Conservation (phyloP, 23 tunicate genomes). For the Styela clava region DNA sequence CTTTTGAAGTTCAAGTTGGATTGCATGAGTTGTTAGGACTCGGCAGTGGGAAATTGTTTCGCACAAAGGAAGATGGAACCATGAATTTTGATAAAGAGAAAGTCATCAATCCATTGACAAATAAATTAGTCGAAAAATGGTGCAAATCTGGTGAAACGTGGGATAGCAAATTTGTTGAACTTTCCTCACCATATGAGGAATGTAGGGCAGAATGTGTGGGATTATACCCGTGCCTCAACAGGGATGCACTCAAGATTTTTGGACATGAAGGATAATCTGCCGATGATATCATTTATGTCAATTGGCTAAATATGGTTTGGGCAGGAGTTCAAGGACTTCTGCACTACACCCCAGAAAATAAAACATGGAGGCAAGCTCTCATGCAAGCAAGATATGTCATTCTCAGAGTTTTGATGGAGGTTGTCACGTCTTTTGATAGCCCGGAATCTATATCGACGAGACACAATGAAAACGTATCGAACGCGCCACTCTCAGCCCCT, state of each 20-base stretch:
- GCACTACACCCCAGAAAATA: slow-evolving; percentile 17
- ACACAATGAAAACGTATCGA: no score
- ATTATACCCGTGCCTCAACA: slow-evolving; percentile 12
- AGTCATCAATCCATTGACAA: slow-evolving; percentile 7
- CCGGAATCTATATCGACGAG: no score
- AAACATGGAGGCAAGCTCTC: slow-evolving; percentile 31
- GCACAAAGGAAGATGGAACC: slow-evolving; percentile 7
- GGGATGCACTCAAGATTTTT: slow-evolving; percentile 19
- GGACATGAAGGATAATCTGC: slow-evolving; percentile 22
- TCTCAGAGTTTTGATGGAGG: slow-evolving; percentile 24
- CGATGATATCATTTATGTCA: slow-evolving; percentile 24
- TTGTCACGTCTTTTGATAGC: no score
- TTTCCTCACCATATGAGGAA: slow-evolving; percentile 31
- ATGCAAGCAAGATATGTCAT: slow-evolving; percentile 36
- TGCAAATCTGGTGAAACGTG: slow-evolving; percentile 16
- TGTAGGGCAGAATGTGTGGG: slow-evolving; percentile 35
- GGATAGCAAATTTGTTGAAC: slow-evolving; percentile 20
- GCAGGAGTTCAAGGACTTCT: slow-evolving; percentile 32
- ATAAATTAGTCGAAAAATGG: slow-evolving; percentile 21
- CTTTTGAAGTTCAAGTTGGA: slow-evolving; percentile 33
- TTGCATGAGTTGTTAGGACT: slow-evolving; percentile 27
- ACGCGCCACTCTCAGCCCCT: no score
- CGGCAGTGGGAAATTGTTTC: slow-evolving; percentile 27
- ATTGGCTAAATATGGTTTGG: slow-evolving; percentile 31
- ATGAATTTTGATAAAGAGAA: not conserved